Evolutionary conservation across 2,113 vertebrate genomes (phyloP).

Genomic region (Heptranchias perlo): DNA sequence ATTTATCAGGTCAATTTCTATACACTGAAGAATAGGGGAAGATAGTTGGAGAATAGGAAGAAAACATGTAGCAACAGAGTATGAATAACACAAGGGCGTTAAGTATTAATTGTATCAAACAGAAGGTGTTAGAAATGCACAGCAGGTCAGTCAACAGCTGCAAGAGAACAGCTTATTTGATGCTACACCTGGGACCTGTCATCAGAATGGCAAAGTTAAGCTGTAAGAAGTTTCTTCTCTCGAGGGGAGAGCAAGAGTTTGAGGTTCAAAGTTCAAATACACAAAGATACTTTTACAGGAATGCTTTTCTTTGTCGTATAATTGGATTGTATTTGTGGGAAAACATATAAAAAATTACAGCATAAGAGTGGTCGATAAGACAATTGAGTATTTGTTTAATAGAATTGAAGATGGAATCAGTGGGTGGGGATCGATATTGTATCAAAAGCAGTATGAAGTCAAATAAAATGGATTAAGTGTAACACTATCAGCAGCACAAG

Average conservation of each 20-base stretch:
- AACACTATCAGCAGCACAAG: neutral
- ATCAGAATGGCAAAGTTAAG: neutral
- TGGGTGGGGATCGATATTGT: neutral
- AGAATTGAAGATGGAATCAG: neutral
- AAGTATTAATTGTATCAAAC: neutral
- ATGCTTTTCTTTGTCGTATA: neutral
- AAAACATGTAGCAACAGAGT: neutral
- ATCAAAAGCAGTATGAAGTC: neutral
- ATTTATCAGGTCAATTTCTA: neutral
- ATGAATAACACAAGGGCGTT: neutral
- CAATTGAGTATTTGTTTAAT: neutral
- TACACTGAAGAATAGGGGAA: too few species aligned
- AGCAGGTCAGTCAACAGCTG: neutral
- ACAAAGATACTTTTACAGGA: neutral
- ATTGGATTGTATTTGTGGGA: neutral
- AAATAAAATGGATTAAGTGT: neutral
- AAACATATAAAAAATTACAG: neutral
- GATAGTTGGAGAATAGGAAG: neutral
- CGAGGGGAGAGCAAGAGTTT: neutral
- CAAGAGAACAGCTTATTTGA: neutral
- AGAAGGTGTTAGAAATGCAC: neutral
- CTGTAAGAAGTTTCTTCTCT: neutral
- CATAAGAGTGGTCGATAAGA: neutral
- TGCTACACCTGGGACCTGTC: neutral
- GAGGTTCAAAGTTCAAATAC: neutral